Evolutionary conservation across 2,888 invertebrate species (phyloP), one percentile per base, ranked within the genome.

Genomic region (Lycocerus yunnanus): DNA sequence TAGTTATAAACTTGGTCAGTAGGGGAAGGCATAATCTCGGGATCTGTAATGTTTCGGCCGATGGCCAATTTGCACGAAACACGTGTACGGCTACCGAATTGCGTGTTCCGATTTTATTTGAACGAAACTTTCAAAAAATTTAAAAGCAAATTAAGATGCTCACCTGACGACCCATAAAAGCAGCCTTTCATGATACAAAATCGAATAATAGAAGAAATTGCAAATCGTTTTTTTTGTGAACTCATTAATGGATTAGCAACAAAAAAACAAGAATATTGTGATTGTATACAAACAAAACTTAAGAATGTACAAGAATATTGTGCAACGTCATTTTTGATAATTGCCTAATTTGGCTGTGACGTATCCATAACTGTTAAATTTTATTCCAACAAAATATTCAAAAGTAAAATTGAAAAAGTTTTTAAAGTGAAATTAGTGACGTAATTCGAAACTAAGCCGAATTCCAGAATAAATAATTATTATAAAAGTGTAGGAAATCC

Each of bases 401-500:
- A 6, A 43, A 43, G 43, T 43, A 43, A 43, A 43, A 43, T 43
- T 43, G 43, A 43, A 43, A 43, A 43, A 43, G 43, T n/a, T 43
- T 43, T 43, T n/a, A 43, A n/a, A 43, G 43, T 43, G 15, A 68
- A 65, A 65, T 67, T 66, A 74, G 68, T 71, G 63, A 68, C 71
- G 71, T 71, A 71, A 59, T 58, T 58, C 10, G 15, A 68, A 60
- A 66, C 69, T 43, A 61, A 58, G 81, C 78, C 75, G 77, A 82
- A 85, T 84, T 84, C 84, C 83, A 81, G 84, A 84, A 85, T 85
- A 80, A 72, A 77, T 84, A 83, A 85, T 84, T 83, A 78, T 77
- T 83, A 78, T 77, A 80, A 73, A 79, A 81, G 83, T 83, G 82
- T 83, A 86, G 86, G 86, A 86, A 85, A 85, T 85, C 85, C 83